These are phyloP conservation scores for Dryobota labecula DNA, from an alignment of 2,888 invertebrate species.

Conservation along the genomic window DNA sequence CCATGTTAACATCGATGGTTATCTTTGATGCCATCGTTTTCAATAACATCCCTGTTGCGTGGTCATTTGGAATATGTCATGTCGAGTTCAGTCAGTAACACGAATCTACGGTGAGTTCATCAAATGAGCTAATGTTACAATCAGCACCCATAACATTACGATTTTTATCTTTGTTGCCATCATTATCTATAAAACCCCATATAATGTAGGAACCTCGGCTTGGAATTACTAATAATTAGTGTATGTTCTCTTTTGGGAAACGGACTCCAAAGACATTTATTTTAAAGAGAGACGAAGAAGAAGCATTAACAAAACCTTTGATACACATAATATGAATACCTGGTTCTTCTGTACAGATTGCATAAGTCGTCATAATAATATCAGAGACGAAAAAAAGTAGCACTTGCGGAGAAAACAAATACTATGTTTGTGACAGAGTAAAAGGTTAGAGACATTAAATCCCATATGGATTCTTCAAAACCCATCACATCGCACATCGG, in stretches of 20 bases:
- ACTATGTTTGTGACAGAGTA: background rate
- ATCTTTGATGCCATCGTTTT: background rate
- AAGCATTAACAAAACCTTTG: background rate
- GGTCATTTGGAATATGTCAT: background rate
- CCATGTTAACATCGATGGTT: conserved; percentile 5
- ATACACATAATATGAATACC: background rate
- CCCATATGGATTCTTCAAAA: background rate
- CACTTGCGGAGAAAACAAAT: background rate
- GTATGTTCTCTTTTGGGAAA: background rate
- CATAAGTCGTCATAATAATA: background rate
- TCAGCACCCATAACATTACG: background rate
- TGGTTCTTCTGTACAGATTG: no score
- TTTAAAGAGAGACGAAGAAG: background rate
- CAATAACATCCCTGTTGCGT: background rate
- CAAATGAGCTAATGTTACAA: background rate
- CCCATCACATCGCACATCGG: no score
- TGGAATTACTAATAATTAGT: background rate
- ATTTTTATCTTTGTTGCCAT: conserved; percentile 4
- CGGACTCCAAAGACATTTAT: background rate
- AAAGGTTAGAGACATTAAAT: background rate
- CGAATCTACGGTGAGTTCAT: conserved; percentile 12
- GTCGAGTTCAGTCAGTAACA: no score
- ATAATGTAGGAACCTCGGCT: background rate
- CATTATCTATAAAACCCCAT: background rate
- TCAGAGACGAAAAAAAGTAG: background rate